Base-by-base conservation (phyloP, 1,140 invertebrate genomes). In the Nomia melanderi region DNA sequence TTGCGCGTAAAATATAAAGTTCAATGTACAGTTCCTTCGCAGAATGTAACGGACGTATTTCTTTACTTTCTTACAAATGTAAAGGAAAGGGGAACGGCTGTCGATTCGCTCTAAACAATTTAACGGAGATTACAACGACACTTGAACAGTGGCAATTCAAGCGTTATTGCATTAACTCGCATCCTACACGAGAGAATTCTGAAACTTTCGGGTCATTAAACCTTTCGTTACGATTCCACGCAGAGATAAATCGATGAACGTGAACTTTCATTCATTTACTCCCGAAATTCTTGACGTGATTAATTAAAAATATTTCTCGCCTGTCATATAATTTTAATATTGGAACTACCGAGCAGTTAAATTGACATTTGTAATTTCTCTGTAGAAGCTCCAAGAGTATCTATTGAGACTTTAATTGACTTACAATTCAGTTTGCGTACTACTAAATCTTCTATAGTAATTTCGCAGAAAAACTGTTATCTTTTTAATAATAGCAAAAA, bases 121-220 rank as follows among this genome's bases (percentile, higher is more conserved):
- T 33, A 17, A 64, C 31, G 29, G 62, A n/a, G 33, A 65, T 76
- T 59, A 33, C 72, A 63, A 64, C 20, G 65, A 69, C 70, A 50
- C 53, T 79, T 74, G 67, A 79, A 62, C 57, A 57, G n/a, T 25
- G 65, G 39, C 39, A 59, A 70, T 76, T 81, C 60, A 72, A 56
- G 39, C 59, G 44, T 80, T 81, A 82, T 80, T 82, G 39, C 71
- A 80, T 82, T 81, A 82, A 82, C 80, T 81, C 73, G 60, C 65
- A 81, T 82, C 73, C 79, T 72, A 53, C 62, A 67, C 77, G 54
- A 25, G 23, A 20, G 50, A 44, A 71, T 77, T 81, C 63, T 66
- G 62, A 80, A 81, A 77, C 29, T 67, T 81, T n/a, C n/a, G n/a
- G 73, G 66, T 77, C 78, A 66, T 82, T 62, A 82, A 72, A 76